phyloP scores from a whole-genome alignment of 1,140 invertebrate genomes.

The Agrypnia vestita region DNA sequence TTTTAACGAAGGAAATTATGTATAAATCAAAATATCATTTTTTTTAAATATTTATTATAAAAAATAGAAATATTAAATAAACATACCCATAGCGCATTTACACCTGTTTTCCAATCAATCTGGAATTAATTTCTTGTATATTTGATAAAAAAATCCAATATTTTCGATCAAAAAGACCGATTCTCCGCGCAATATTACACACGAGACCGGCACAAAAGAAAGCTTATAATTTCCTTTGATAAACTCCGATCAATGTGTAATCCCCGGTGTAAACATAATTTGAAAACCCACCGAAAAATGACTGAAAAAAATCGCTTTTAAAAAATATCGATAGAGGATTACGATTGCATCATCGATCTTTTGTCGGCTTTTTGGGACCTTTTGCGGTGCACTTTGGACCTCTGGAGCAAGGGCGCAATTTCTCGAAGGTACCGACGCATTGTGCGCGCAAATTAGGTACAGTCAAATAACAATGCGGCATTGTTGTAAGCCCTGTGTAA shows the following conservation, averaged over 20 bases:
- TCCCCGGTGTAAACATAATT: slow-evolving; percentile 33
- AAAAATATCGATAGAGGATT: slow-evolving; percentile 48
- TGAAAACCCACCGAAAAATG: neutral
- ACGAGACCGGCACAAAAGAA: too few relatives aligned
- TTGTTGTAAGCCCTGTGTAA: slow-evolving; percentile 35
- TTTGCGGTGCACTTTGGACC: slow-evolving; percentile 47
- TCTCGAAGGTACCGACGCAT: neutral
- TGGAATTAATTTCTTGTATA: too few relatives aligned
- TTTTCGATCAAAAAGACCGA: too few relatives aligned
- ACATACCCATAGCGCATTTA: too few relatives aligned
- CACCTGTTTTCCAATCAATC: too few relatives aligned
- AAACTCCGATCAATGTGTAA: slow-evolving; percentile 17
- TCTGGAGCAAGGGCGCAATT: slow-evolving; percentile 3
- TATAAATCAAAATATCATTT: too few relatives aligned
- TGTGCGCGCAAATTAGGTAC: slow-evolving; percentile 23
- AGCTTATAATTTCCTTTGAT: neutral
- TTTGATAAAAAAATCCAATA: too few relatives aligned
- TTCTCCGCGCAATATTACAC: too few relatives aligned
- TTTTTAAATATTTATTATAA: too few relatives aligned
- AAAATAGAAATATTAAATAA: too few relatives aligned
- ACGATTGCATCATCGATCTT: slow-evolving; percentile 43
- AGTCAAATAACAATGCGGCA: slow-evolving; percentile 22
- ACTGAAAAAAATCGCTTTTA: slow-evolving; percentile 10
- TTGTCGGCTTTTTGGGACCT: slow-evolving; percentile 51
- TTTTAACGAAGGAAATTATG: too few relatives aligned